phyloP scores from a whole-genome alignment of 2,797 vertebrate genomes.

The Enteromius viviparus region DNA sequence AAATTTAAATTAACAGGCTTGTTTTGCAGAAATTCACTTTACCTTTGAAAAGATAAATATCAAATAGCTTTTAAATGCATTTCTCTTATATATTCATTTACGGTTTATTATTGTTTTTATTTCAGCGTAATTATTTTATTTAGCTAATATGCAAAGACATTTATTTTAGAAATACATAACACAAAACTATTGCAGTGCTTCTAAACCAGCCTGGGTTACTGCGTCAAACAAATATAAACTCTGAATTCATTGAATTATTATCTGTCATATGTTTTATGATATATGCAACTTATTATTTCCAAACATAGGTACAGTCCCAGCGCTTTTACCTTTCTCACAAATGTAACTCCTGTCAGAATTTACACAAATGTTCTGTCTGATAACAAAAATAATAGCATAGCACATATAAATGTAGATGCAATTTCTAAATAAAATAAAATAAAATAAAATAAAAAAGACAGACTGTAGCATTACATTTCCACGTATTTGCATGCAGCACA shows the following conservation, averaged over 20 bases:
- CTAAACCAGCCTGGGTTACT: background rate
- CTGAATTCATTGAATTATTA: background rate
- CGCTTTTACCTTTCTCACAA: background rate
- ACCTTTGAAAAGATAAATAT: background rate
- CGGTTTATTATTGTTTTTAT: background rate
- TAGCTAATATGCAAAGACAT: background rate
- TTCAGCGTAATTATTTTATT: background rate
- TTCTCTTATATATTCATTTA: background rate
- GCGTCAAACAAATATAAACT: background rate
- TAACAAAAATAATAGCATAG: background rate
- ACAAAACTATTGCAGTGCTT: background rate
- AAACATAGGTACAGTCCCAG: background rate
- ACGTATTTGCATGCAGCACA: background rate
- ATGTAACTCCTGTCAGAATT: background rate
- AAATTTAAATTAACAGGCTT: background rate
- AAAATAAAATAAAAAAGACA: background rate
- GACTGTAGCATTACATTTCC: background rate
- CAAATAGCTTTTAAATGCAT: background rate
- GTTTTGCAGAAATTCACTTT: background rate
- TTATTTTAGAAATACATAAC: background rate
- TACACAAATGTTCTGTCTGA: background rate
- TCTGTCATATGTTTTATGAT: background rate
- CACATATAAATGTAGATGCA: background rate
- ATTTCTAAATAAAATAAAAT: background rate
- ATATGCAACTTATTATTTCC: background rate